Base-by-base conservation (phyloP, 2,797 vertebrate genomes). In the Mergus octosetaceus region DNA sequence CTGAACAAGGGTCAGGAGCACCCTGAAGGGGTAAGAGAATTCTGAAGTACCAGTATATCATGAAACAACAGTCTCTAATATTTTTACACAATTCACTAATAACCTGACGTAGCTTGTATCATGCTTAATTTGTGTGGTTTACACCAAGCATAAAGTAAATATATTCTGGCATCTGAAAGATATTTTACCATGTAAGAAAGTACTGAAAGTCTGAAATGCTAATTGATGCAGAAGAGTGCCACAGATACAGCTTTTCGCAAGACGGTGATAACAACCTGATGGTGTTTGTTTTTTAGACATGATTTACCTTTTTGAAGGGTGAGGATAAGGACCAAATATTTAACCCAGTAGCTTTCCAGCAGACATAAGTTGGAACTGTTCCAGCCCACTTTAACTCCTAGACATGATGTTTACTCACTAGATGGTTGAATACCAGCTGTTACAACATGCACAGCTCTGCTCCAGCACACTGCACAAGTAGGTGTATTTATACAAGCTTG, bases 401-500 rank as follows among this genome's bases (percentile, higher is more conserved):
- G 85, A 90, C 85, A 72, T 90, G 97, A 91, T 90, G 94, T 96
- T 97, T 96, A 93, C 93, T 96, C 92, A 89, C 89, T 93, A 91
- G 93, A 97, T 47, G 93, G 95, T 95, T 11, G 34, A 97, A 95
- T 85, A 70, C 90, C 98, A 98, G 98, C 98, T 98, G 98, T 97
- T 98, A 97, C 54, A 98, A 98, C 97, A 98, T 93, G 97, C 97
- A 97, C 90, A 91, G 88, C 96, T 98, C 94, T 97, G 96, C 96
- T 98, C 75, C 87, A 95, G 95, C 77, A 91, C 93, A 89, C 69
- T 81, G 87, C 70, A 86, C 78, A 92, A 97, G 93, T 90, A 97
- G 96, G 96, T 98, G 98, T 98, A 98, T 98, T 98, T 98, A 97
- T 97, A 95, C 60, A 97, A 93, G 87, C 83, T 97, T 71, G 73